Evolutionary conservation across 2,888 invertebrate species (phyloP).

Genomic region (Petrolisthes cinctipes): DNA sequence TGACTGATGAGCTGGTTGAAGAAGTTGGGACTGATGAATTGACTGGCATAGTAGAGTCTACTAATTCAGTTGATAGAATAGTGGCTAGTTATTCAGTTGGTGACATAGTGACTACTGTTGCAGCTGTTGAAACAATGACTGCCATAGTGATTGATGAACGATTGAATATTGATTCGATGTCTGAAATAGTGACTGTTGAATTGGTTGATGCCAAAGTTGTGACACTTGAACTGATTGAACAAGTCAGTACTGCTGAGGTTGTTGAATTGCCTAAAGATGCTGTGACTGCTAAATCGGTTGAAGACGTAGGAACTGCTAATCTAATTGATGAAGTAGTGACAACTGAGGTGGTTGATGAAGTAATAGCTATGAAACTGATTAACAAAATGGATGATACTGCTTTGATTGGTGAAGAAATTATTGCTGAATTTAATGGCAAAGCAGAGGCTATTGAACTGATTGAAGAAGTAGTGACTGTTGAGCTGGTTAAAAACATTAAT

Average conservation of each 20-base stretch:
- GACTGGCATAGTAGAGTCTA: too few species aligned
- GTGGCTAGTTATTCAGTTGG: not conserved
- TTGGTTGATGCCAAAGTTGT: conserved; percentile 2
- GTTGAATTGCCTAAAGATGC: not conserved
- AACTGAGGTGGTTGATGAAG: not conserved
- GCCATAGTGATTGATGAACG: not conserved
- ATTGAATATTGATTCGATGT: not conserved
- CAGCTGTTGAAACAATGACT: not conserved
- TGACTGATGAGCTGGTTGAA: not conserved
- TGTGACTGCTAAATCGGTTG: not conserved
- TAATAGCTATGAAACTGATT: not conserved
- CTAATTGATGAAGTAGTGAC: not conserved
- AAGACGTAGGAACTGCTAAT: not conserved
- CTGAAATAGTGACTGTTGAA: not conserved
- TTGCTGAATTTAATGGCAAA: not conserved
- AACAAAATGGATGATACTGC: too few species aligned
- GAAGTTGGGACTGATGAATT: too few species aligned
- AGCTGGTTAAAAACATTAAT: not conserved
- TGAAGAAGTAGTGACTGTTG: not conserved
- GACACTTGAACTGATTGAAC: not conserved
- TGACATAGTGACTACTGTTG: not conserved
- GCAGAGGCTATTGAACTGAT: not conserved
- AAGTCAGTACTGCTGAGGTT: not conserved
- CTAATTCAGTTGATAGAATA: not conserved
- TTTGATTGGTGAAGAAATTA: not conserved